phyloP scores from a whole-genome alignment of 2,113 vertebrate species.

The Pollachius pollachius region DNA sequence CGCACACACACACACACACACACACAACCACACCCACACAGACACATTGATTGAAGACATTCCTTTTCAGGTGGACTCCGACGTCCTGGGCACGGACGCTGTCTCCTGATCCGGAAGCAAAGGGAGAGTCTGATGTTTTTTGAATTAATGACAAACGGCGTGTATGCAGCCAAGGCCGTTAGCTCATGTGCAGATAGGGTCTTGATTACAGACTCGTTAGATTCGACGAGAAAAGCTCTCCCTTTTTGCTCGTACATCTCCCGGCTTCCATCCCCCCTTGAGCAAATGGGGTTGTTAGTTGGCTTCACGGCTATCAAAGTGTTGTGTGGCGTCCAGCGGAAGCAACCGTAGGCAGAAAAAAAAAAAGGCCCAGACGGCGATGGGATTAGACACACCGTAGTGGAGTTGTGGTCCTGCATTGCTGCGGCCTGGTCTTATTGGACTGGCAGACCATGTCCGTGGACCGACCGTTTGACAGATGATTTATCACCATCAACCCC shows the following conservation, averaged over 20 bases:
- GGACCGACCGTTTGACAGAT: constrained; percentile 57
- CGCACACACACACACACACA: too few species aligned
- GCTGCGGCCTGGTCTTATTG: constrained; percentile 38
- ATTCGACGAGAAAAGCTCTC: constrained; percentile 57
- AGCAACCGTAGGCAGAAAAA: constrained; percentile 6
- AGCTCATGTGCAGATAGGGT: constrained; percentile 53
- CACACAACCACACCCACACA: too few species aligned
- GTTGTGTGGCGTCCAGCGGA: constrained; percentile 8
- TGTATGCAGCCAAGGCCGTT: constrained; percentile 33
- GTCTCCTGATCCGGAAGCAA: constrained; percentile 18
- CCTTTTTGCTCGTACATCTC: constrained; percentile 39
- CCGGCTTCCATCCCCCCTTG: not conserved
- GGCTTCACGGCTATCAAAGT: constrained; percentile 29
- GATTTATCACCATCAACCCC: constrained; percentile 58
- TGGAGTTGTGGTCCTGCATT: constrained; percentile 29
- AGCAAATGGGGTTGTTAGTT: constrained; percentile 3
- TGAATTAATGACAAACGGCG: not conserved
- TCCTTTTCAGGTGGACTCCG: too few species aligned
- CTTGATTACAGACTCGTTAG: constrained; percentile 58
- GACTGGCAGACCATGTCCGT: constrained; percentile 47
- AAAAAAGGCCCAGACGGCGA: too few species aligned
- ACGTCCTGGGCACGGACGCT: not conserved
- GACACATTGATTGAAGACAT: too few species aligned
- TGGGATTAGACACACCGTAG: too few species aligned
- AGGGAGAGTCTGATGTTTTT: constrained; percentile 31